Percentiles rank a stretch among this genome's conserved stretches.
These are phyloP conservation scores for Rallus limicola DNA, from an alignment of 2,113 vertebrate species.

Conservation along the genomic window DNA sequence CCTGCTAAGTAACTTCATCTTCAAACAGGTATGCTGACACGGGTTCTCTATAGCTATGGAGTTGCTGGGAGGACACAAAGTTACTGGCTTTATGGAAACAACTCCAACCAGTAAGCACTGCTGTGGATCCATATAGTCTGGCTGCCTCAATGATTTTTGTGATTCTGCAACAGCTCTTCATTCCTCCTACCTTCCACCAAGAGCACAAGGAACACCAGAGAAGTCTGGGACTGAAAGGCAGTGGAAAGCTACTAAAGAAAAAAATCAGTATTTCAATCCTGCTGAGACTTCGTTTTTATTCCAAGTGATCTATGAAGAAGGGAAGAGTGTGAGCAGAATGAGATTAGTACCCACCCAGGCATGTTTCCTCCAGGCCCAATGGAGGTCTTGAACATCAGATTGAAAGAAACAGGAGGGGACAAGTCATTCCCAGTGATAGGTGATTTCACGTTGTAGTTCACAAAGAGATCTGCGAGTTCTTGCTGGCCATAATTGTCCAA, in stretches of 20 bases:
- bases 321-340: background rate
- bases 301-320: background rate
- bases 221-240: background rate
- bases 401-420: constrained; percentile 91
- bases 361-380: constrained; percentile 97
- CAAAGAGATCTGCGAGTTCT: constrained; percentile 90
- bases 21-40: background rate
- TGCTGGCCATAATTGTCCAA: constrained; percentile 95
- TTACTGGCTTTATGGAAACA: background rate
- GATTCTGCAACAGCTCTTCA: background rate
- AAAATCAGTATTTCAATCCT: background rate
- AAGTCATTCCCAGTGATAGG: constrained; percentile 95
- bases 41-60: background rate
- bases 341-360: constrained; percentile 83
- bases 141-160: background rate
- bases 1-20: background rate
- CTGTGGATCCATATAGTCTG: background rate
- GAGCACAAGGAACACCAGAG: background rate
- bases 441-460: constrained; percentile 94
- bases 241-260: background rate
- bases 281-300: background rate
- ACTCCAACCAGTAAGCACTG: background rate
- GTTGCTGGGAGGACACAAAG: background rate
- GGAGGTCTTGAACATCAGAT: constrained; percentile 98
- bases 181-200: background rate